phyloP scores from a whole-genome alignment of 1,140 invertebrate genomes.

The Pteromalus puparum region DNA sequence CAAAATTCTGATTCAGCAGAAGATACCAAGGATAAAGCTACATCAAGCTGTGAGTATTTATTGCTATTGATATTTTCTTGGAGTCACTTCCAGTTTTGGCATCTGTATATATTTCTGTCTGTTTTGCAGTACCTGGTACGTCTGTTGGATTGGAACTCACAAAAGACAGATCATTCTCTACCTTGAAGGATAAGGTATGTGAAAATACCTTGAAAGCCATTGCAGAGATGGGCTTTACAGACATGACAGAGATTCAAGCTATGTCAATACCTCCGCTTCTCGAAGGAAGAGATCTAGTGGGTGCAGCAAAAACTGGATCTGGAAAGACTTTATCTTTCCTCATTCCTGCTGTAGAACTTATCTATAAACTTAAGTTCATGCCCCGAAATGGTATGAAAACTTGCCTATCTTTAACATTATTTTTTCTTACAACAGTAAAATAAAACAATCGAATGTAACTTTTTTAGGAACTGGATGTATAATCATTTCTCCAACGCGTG shows the following conservation, averaged over 20 bases:
- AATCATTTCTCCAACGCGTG: constrained; percentile 97
- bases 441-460: constrained; percentile 17
- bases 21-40: neutral
- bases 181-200: constrained; percentile 82
- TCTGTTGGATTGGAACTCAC: constrained; percentile 78
- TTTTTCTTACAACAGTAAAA: neutral
- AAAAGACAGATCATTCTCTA: constrained; percentile 79
- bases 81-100: neutral
- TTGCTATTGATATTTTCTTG: neutral
- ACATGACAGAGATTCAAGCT: constrained; percentile 98
- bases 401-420: neutral
- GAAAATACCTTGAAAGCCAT: constrained; percentile 93
- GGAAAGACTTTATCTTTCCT: constrained; percentile 99
- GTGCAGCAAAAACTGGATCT: constrained; percentile 96
- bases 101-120: neutral
- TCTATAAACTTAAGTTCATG: constrained; percentile 96
- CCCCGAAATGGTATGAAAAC: constrained; percentile 88
- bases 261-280: constrained; percentile 93
- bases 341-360: constrained; percentile 95
- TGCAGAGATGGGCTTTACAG: constrained; percentile 95
- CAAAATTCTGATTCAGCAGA: constrained; percentile 13
- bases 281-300: constrained; percentile 96
- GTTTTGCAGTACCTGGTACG: constrained; percentile 79
- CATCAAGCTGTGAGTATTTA: constrained; percentile 31
- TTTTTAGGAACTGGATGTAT: constrained; percentile 92